Base-by-base conservation (phyloP, 2,888 invertebrate genomes). In the Crossocerus cetratus region DNA sequence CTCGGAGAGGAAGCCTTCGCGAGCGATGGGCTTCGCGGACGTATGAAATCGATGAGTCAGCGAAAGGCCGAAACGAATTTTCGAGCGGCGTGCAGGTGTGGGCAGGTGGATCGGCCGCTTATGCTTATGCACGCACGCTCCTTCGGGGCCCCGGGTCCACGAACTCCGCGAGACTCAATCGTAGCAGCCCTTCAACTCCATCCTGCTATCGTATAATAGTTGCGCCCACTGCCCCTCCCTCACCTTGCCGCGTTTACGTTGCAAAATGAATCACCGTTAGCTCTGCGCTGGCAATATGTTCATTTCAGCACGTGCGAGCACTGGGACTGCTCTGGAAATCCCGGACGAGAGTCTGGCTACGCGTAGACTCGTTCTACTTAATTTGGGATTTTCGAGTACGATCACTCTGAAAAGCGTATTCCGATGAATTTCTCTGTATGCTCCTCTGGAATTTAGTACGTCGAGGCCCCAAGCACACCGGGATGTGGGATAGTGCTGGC, bases 11-110 rank as follows among this genome's bases (percentile, higher is more conserved):
- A 44, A 18, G n/a, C 20, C 18, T 42, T 53, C 16, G 55, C 49
- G 16, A 21, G 21, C 14, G 63, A 53, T 44, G 42, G 42, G 61
- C 18, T 49, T n/a, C 43, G 18, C 61, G 55, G 66, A 22, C 56
- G 49, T 45, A 57, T 23, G 73, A 62, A 69, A 74, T 74, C 72
- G 66, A 67, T 68, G 69, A 78, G 66, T 67, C 56, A 65, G 65
- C 63, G 75, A 49, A 63, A 65, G 59, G 68, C 20, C 57, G 70
- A 69, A 68, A 69, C 74, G 68, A 64, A 69, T 69, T 59, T 55
- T 54, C 45, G 59, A 21, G 23, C 58, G 55, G 60, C 58, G 53
- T 18, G 59, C 64, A 66, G 58, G 54, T 72, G 58, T 72, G 58
- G 59, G 54, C 70, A 75, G 76, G 71, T 74, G 69, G 69, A 54